Conservation (phyloP, 2,113 vertebrate genomes). For the Tor tambroides region DNA sequence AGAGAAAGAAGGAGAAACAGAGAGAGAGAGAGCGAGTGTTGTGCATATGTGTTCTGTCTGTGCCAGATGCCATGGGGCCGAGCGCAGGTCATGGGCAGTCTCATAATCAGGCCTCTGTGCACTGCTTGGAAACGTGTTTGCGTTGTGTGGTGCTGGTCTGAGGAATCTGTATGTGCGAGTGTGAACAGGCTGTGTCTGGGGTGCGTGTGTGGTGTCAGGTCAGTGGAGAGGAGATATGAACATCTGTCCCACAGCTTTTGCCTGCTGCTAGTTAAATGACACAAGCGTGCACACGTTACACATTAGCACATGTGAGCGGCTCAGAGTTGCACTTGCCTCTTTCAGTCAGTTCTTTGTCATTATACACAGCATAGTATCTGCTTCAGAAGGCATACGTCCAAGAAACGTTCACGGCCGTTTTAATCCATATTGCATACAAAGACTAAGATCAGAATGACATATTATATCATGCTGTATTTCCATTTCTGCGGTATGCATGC, state of each 20-base stretch:
- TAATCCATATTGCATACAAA: not conserved
- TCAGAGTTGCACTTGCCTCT: not conserved
- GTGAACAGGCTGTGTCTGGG: not conserved
- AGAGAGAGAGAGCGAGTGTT: not conserved
- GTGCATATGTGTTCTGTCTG: not conserved
- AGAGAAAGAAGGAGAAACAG: not conserved
- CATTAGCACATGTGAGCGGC: slow-evolving; percentile 19
- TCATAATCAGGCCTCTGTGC: slow-evolving; percentile 45
- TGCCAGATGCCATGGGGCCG: slow-evolving; percentile 37
- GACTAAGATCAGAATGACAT: not conserved
- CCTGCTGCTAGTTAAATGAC: slow-evolving; percentile 34
- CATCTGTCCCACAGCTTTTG: slow-evolving; percentile 54
- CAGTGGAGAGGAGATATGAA: slow-evolving; percentile 42
- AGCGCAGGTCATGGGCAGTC: slow-evolving; percentile 31
- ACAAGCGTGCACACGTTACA: not conserved
- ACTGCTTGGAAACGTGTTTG: not conserved
- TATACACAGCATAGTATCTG: not conserved
- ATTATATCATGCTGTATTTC: not conserved
- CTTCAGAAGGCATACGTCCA: not conserved
- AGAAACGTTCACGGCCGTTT: not conserved
- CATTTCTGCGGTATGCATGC: not conserved
- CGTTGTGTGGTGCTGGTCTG: not conserved
- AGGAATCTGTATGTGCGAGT: not conserved
- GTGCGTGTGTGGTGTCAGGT: slow-evolving; percentile 43
- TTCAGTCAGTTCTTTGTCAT: not conserved